phyloP scores from a whole-genome alignment of 2,888 invertebrate genomes.

The Cosmia pyralina region DNA sequence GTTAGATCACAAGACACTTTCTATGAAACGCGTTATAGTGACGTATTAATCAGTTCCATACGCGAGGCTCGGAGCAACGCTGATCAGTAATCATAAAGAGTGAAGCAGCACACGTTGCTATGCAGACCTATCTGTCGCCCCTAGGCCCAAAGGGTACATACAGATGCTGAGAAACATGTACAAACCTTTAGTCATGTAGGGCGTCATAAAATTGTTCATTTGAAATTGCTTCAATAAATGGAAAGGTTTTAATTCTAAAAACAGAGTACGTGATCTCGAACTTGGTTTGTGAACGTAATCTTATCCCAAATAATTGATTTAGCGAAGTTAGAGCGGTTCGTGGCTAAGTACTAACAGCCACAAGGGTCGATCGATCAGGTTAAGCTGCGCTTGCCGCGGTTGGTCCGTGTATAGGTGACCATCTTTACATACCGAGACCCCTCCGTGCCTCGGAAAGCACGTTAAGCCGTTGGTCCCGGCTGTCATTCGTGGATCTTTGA shows the following conservation, averaged over 20 bases:
- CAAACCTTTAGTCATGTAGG: constrained; percentile 5
- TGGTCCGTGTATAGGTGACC: too few relatives aligned
- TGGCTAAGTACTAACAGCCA: too few relatives aligned
- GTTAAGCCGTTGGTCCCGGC: too few relatives aligned
- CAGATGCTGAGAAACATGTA: constrained; percentile 18
- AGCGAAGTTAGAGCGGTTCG: too few relatives aligned
- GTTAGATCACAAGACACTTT: background rate
- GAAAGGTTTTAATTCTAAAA: background rate
- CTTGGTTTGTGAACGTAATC: background rate
- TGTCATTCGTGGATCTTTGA: too few relatives aligned
- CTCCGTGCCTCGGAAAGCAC: too few relatives aligned
- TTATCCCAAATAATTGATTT: background rate
- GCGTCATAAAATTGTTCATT: constrained; percentile 40
- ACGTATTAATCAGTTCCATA: constrained; percentile 49
- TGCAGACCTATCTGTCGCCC: constrained; percentile 52
- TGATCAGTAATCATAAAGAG: constrained; percentile 62
- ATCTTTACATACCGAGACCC: too few relatives aligned
- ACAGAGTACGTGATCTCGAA: background rate
- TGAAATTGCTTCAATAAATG: constrained; percentile 20
- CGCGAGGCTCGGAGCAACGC: constrained; percentile 43
- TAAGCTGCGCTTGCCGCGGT: too few relatives aligned
- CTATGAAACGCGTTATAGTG: background rate
- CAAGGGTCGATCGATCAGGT: too few relatives aligned
- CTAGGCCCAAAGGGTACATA: constrained; percentile 24
- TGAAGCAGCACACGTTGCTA: constrained; percentile 53